Evolutionary conservation across 2,888 invertebrate species (phyloP).

Genomic region (Ypsolopha scabrella): DNA sequence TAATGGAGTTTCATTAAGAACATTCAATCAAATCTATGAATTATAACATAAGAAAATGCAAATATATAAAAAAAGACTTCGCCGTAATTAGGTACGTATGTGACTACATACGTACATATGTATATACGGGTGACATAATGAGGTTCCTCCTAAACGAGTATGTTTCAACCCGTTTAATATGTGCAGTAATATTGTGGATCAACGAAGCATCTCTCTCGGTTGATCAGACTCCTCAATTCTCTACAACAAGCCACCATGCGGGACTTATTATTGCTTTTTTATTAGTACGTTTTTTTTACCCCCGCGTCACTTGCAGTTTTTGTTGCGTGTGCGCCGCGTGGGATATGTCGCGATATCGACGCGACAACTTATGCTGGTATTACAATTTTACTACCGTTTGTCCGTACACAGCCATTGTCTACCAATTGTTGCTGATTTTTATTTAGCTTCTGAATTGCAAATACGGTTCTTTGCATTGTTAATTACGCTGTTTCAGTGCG

Average conservation of each 20-base stretch:
- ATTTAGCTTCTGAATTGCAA: constrained; percentile 19
- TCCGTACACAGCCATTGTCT: constrained; percentile 27
- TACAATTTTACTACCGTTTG: constrained; percentile 35
- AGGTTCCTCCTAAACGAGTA: background rate
- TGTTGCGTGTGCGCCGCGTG: constrained; percentile 50
- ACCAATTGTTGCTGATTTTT: constrained; percentile 30
- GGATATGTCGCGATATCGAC: constrained; percentile 56
- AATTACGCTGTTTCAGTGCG: constrained; percentile 4
- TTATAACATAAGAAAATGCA: no score
- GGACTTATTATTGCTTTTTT: constrained; percentile 69
- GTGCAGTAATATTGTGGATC: background rate
- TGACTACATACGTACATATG: no score
- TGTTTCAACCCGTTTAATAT: constrained; percentile 5
- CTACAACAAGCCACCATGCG: constrained; percentile 61
- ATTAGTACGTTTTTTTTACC: constrained; percentile 58
- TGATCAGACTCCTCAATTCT: constrained; percentile 63
- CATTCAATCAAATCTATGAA: no score
- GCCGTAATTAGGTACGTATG: no score
- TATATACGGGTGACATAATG: no score
- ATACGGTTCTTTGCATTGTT: constrained; percentile 12
- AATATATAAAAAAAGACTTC: no score
- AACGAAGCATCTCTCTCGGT: constrained; percentile 32
- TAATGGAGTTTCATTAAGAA: no score
- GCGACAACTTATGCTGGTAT: constrained; percentile 60
- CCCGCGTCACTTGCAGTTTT: constrained; percentile 55